phyloP scores from a whole-genome alignment of 2,113 vertebrate species.

The Engraulis encrasicolus region DNA sequence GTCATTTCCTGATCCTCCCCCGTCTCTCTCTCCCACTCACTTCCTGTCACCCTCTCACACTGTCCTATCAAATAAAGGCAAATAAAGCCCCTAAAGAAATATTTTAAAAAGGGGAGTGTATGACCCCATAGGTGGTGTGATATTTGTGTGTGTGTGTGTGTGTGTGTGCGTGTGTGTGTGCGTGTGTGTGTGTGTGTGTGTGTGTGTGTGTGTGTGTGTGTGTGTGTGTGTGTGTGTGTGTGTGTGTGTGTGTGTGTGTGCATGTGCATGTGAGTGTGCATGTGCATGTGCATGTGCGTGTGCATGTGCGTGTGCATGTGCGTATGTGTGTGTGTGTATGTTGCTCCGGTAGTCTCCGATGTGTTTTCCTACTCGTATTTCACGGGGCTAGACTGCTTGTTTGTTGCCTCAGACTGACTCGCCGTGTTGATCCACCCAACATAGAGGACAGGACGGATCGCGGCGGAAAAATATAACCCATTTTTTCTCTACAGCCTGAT shows the following conservation, averaged over 20 bases:
- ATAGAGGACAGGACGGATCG: slow-evolving; percentile 43
- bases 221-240: background rate
- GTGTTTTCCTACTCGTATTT: slow-evolving; percentile 71
- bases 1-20: no score
- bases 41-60: no score
- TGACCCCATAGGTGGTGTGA: slow-evolving; percentile 26
- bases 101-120: no score
- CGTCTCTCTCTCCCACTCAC: no score
- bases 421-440: slow-evolving; percentile 58
- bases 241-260: background rate
- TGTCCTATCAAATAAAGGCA: no score
- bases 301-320: background rate
- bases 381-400: slow-evolving; percentile 66
- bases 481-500: slow-evolving; percentile 37
- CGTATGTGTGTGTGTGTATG: slow-evolving; percentile 4
- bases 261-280: background rate
- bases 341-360: slow-evolving; percentile 55
- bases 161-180: background rate
- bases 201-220: background rate
- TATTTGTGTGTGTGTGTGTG: slow-evolving; percentile 11
- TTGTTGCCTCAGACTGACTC: slow-evolving; percentile 69
- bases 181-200: background rate
- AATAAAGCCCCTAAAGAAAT: no score
- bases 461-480: slow-evolving; percentile 45
- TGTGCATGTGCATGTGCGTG: background rate